Evolutionary conservation across 1,140 invertebrate genomes (phyloP).

Genomic region (Medauroidea extradentata): DNA sequence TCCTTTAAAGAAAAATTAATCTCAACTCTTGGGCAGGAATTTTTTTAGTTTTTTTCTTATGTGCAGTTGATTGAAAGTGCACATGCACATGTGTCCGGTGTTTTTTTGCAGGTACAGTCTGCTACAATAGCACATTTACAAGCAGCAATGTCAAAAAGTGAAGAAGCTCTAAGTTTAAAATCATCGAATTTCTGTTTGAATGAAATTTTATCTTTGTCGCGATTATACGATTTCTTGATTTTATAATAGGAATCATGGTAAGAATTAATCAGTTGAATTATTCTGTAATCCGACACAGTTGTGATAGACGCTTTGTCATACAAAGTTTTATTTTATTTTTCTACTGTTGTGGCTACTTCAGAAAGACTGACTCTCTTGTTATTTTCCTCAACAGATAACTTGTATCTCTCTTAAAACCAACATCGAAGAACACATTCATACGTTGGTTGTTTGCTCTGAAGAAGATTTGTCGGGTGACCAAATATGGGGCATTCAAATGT

Average conservation of each 20-base stretch:
- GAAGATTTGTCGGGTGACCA: constrained; percentile 2
- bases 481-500: constrained; percentile 6
- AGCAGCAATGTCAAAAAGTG: constrained; percentile 6
- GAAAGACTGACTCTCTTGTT: constrained; percentile 3
- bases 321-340: constrained; percentile 6
- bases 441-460: constrained; percentile 7
- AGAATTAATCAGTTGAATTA: constrained; percentile 3
- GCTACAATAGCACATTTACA: constrained; percentile 3
- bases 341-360: constrained; percentile 6
- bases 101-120: constrained; percentile 4
- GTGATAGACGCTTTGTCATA: constrained; percentile 6
- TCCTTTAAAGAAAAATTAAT: constrained; percentile 4
- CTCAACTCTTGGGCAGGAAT: constrained; percentile 4
- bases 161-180: neutral
- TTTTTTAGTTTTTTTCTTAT: neutral
- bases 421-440: constrained; percentile 9
- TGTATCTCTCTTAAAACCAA: constrained; percentile 7
- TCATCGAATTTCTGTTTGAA: constrained; percentile 6
- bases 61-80: constrained; percentile 2
- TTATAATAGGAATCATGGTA: constrained; percentile 8
- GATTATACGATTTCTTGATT: constrained; percentile 4
- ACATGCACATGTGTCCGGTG: constrained; percentile 1
- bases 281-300: neutral
- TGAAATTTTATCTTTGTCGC: constrained; percentile 2
- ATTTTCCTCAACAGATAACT: constrained; percentile 3